phyloP scores from a whole-genome alignment of 2,113 vertebrate genomes.

The Amia ocellicauda region DNA sequence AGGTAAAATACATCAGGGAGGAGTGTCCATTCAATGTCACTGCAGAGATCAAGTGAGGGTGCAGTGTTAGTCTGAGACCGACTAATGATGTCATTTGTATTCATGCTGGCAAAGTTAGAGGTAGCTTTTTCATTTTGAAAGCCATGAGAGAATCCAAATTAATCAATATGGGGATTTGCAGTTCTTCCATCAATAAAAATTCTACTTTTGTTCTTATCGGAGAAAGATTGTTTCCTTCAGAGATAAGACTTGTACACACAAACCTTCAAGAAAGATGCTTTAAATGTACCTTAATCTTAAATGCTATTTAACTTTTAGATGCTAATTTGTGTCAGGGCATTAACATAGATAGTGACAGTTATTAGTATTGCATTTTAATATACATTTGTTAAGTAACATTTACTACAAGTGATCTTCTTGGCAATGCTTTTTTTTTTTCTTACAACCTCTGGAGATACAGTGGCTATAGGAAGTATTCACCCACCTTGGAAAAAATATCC shows the following conservation, averaged over 20 bases:
- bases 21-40: slow-evolving; percentile 8
- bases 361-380: too few species aligned
- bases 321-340: not conserved
- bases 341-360: too few species aligned
- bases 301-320: not conserved
- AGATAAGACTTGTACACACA: slow-evolving; percentile 1
- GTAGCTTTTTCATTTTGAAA: slow-evolving; percentile 13
- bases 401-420: too few species aligned
- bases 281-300: slow-evolving; percentile 2
- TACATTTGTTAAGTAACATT: too few species aligned
- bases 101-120: slow-evolving; percentile 1
- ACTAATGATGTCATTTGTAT: slow-evolving; percentile 16
- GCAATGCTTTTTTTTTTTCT: too few species aligned
- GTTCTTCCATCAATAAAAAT: slow-evolving; percentile 6
- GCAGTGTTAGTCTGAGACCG: slow-evolving; percentile 9
- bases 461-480: too few species aligned
- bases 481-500: too few species aligned
- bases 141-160: not conserved
- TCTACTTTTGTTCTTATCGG: not conserved
- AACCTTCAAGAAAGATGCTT: not conserved
- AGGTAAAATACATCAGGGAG: not conserved
- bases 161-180: slow-evolving; percentile 8
- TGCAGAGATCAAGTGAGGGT: slow-evolving; percentile 5
- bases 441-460: too few species aligned
- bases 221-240: slow-evolving; percentile 6